phyloP scores from a whole-genome alignment of 1,140 invertebrate species.

The Tigriopus japonicus region DNA sequence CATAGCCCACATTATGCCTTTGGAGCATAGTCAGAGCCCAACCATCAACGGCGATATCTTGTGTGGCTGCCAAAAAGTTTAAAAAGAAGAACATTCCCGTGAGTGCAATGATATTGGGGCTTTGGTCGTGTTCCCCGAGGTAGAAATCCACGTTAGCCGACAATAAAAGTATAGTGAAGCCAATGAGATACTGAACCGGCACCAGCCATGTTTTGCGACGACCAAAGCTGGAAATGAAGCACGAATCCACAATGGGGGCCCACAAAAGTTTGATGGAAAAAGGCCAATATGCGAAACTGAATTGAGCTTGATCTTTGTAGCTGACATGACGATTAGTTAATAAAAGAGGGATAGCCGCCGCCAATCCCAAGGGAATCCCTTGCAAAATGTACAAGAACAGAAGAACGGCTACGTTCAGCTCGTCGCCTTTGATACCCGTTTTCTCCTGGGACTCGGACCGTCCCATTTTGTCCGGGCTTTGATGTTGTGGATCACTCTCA shows the following conservation, averaged over 20 bases:
- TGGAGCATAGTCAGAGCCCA: constrained; percentile 96
- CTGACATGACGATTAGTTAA: constrained; percentile 48
- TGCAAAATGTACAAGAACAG: constrained; percentile 84
- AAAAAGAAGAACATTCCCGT: constrained; percentile 73
- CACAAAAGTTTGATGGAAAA: constrained; percentile 92
- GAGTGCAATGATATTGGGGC: constrained; percentile 40
- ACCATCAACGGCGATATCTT: constrained; percentile 98
- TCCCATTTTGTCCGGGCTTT: neutral
- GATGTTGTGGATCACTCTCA: neutral
- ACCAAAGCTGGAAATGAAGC: constrained; percentile 63
- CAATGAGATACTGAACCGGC: constrained; percentile 57
- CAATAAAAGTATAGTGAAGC: constrained; percentile 61
- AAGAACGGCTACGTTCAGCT: constrained; percentile 47
- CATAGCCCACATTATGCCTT: constrained; percentile 86
- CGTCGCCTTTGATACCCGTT: constrained; percentile 15
- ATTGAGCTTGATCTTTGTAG: constrained; percentile 56
- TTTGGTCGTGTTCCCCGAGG: constrained; percentile 27
- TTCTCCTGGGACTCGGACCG: neutral
- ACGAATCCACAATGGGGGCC: constrained; percentile 91
- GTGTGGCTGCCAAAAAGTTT: constrained; percentile 92
- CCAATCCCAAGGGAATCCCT: constrained; percentile 86
- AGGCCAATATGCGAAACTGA: constrained; percentile 95
- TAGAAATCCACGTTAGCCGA: constrained; percentile 42
- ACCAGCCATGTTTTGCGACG: constrained; percentile 93
- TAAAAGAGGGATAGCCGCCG: constrained; percentile 82